A percentile compares a stretch with the other conserved stretches of the same genome.
Conservation (phyloP, 2,797 vertebrate genomes). For the Xenentodon cancila region DNA sequence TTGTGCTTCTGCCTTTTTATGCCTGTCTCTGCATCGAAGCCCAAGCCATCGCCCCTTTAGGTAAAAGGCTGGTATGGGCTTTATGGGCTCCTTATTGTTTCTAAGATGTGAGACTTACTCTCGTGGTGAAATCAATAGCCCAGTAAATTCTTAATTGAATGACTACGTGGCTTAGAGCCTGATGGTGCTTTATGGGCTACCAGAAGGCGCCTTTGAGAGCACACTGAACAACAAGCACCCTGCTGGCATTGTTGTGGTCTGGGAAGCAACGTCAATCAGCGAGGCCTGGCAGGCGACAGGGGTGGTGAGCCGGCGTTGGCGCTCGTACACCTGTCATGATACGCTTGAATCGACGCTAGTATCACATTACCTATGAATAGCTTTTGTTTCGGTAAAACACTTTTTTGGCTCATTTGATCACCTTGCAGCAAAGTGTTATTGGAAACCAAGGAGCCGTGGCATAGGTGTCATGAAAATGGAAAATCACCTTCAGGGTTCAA, state of each 20-base stretch:
- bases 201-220: slow-evolving; percentile 61
- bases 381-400: slow-evolving; percentile 40
- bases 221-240: slow-evolving; percentile 49
- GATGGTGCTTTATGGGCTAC: slow-evolving; percentile 60
- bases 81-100: slow-evolving; percentile 61
- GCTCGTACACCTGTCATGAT: slow-evolving; percentile 51
- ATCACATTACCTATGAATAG: slow-evolving; percentile 53
- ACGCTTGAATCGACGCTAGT: slow-evolving; percentile 16
- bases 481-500: slow-evolving; percentile 4
- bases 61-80: slow-evolving; percentile 50
- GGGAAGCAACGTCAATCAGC: slow-evolving; percentile 57
- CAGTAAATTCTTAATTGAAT: slow-evolving; percentile 77
- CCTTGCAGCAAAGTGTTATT: not conserved
- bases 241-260: slow-evolving; percentile 59
- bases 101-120: slow-evolving; percentile 53
- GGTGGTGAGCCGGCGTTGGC: slow-evolving; percentile 14
- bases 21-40: slow-evolving; percentile 21
- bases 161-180: slow-evolving; percentile 63
- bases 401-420: slow-evolving; percentile 31
- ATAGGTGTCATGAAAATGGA: slow-evolving; percentile 16
- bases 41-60: slow-evolving; percentile 40
- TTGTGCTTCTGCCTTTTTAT: slow-evolving; percentile 11
- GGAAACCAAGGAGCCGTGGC: slow-evolving; percentile 27
- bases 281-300: slow-evolving; percentile 37
- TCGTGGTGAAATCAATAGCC: slow-evolving; percentile 73